Base-by-base conservation (phyloP, 1,140 invertebrate genomes). In the Eriocheir sinensis region DNA sequence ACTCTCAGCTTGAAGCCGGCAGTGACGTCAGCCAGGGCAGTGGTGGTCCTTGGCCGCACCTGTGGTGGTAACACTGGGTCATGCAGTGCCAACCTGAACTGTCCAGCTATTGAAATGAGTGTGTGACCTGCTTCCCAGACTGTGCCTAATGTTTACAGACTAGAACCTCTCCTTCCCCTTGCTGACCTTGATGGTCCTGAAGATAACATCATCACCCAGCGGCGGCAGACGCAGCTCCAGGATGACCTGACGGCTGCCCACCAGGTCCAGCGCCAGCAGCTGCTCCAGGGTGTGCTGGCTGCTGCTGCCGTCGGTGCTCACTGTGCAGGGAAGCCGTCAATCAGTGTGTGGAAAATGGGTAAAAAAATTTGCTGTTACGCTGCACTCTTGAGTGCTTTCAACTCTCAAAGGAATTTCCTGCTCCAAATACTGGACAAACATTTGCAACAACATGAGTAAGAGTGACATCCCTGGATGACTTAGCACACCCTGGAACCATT, bases 21-120 rank as follows among this genome's bases (percentile, higher is more conserved):
- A 96, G 98, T 98, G 0, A 99, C 98, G 95, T 98, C 97, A 0
- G 98, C 98, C 96, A 98, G 98, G 0, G 98, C 97, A 96, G 98
- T 99, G 97, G 98, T 98, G 9, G 97, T 97, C 94, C 98, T 97
- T 0, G 98, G 97, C 98, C 98, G 98, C 93, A 98, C 97, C 98
- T 98, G 95, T 12, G 92, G 96, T 32, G 40, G 32, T 21, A 44
- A 34, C 0, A 34, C 9, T 32, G 17, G 44, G 2, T 12, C 12
- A 81, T 8, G 79, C n/a, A 1, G 8, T 30, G 15, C n/a, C n/a
- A 81, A 44, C 38, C 21, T 88, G 8, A 3, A 34, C n/a, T 38
- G 12, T 44, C 6, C 41, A 21, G n/a, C 27, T 44, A 21, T 34
- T 34, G 34, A 86, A 30, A 6, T 8, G n/a, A 30, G n/a, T n/a